phyloP scores from a whole-genome alignment of 2,888 invertebrate genomes.

The Lamellibrachia satsuma region DNA sequence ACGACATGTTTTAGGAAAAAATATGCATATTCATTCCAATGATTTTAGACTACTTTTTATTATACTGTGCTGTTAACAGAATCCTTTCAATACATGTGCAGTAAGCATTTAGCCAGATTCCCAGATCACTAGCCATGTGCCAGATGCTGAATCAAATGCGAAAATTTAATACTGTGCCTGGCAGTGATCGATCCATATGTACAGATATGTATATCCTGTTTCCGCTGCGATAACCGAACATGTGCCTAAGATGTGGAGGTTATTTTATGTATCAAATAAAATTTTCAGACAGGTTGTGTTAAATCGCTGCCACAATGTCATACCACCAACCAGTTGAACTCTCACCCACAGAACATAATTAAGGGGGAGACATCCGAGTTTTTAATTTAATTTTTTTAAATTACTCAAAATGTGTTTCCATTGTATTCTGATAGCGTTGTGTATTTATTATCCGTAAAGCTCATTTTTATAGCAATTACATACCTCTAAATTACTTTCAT shows the following conservation, averaged over 20 bases:
- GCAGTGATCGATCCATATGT: background rate
- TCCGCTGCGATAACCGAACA: background rate
- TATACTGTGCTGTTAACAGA: no score
- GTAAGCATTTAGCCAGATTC: background rate
- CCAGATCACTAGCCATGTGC: background rate
- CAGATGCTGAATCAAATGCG: background rate
- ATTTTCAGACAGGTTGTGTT: background rate
- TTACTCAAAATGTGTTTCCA: background rate
- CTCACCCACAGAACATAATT: background rate
- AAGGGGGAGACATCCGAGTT: background rate
- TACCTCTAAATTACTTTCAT: no score
- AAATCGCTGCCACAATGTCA: background rate
- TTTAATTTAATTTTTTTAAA: background rate
- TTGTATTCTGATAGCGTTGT: no score
- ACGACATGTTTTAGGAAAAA: background rate
- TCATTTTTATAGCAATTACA: no score
- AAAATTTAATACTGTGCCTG: background rate
- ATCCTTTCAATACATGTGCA: background rate
- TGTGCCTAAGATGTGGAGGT: background rate
- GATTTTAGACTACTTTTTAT: no score
- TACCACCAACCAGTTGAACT: background rate
- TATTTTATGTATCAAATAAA: background rate
- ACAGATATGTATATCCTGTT: background rate
- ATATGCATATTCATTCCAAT: background rate
- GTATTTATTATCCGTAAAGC: no score